Conservation (phyloP, 2,888 invertebrate species). For the Spodoptera exigua region DNA sequence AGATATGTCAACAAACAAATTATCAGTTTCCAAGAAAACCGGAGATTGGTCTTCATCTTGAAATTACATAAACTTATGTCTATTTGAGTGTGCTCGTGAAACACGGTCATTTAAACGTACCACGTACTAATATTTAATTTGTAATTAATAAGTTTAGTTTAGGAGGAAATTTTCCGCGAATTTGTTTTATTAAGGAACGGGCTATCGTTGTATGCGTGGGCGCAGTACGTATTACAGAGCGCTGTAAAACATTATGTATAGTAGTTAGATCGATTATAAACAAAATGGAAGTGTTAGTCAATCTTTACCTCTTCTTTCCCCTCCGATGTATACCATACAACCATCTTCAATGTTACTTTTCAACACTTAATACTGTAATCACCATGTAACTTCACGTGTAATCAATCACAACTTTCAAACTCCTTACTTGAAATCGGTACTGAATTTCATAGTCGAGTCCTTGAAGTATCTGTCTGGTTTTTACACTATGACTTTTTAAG, state of each 20-base stretch:
- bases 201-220: conserved; percentile 3
- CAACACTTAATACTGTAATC: neutral
- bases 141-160: conserved; percentile 27
- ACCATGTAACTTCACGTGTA: conserved; percentile 28
- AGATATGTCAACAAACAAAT: conserved; percentile 39
- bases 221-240: conserved; percentile 9
- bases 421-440: conserved; percentile 36
- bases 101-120: conserved; percentile 44
- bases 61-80: conserved; percentile 28
- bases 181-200: conserved; percentile 29
- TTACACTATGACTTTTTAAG: conserved; percentile 6
- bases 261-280: conserved; percentile 3
- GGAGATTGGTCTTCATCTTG: conserved; percentile 13
- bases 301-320: conserved; percentile 52
- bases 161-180: conserved; percentile 44
- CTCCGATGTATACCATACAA: conserved; percentile 57
- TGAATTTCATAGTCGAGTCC: conserved; percentile 35
- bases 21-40: conserved; percentile 27
- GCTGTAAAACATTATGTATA: conserved; percentile 15
- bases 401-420: conserved; percentile 20
- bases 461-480: conserved; percentile 14
- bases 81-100: conserved; percentile 32
- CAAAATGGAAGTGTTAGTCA: neutral
- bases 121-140: conserved; percentile 39
- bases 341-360: conserved; percentile 49